Evolutionary conservation across 1,140 invertebrate species (phyloP), one percentile per base, ranked within the genome.

Genomic region (Antheraea mylitta): DNA sequence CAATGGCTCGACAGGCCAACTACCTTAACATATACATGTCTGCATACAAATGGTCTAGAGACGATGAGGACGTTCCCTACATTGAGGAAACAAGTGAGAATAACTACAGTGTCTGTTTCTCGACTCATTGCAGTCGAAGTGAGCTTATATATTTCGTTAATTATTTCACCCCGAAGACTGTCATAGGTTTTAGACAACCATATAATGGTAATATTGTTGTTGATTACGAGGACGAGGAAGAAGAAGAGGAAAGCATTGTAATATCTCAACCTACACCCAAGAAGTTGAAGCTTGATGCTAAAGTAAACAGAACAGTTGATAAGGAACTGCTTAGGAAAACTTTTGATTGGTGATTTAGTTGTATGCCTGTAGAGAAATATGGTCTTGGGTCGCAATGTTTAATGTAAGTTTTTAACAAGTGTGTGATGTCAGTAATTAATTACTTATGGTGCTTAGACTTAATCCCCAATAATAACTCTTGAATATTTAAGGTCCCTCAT

Each of bases 61-160:
- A 86, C 42, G 91, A 86, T 68, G 69, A 72, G 82, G 7, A 76
- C 61, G 42, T 82, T 66, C 48, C 78, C 8, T 48, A 67, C 7
- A 64, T 64, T 7, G 48, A 60, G 18, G 42, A 38, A 18, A n/a
- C 16, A 0, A 37, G 37, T 0, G 18, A 70, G 3, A 58, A 66
- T 42, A 80, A 71, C 6, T 80, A 87, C 45, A 91, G 93, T 70
- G 92, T 95, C 7, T 96, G 95, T 78, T 96, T 94, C 74, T 93
- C 95, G 2, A 94, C 91, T 13, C 95, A 96, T 78, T 93, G 94
- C 22, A 96, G 95, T 53, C 92, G 92, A 61, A 76, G 59, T 30
- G 86, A 89, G 48, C 16, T 89, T 6, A 36, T 80, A 7, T 18
- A 74, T 73, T 89, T 89, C 37, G 75, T 83, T 1, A 76, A 77